Evolutionary conservation across 2,113 vertebrate genomes (phyloP).

Genomic region (Tachysurus vachellii): DNA sequence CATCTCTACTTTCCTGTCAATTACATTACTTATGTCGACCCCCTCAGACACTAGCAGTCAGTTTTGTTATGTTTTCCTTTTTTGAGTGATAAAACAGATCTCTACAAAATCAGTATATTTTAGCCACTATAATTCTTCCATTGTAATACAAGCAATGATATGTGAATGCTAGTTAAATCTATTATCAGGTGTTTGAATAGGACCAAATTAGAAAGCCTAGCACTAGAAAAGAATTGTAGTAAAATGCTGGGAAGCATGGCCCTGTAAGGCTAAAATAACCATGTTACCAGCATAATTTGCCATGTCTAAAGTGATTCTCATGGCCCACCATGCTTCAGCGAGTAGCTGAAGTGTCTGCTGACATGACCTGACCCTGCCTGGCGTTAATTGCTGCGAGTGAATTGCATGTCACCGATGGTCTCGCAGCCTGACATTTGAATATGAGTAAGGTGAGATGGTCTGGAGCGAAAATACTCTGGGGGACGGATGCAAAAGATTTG

Average conservation of each 20-base stretch:
- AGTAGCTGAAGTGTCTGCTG: conserved; percentile 24
- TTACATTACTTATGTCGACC: background rate
- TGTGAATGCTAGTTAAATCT: background rate
- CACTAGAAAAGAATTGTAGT: background rate
- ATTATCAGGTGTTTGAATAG: background rate
- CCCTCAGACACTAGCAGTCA: background rate
- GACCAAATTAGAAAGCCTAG: background rate
- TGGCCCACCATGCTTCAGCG: conserved; percentile 18
- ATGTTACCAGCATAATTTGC: conserved; percentile 27
- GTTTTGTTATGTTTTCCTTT: background rate
- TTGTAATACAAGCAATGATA: background rate
- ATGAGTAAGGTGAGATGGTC: conserved; percentile 39
- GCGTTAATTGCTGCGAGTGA: conserved; percentile 38
- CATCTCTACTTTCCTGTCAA: background rate
- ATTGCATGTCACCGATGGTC: conserved; percentile 45
- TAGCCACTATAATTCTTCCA: background rate
- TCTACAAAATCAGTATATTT: background rate
- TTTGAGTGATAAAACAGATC: background rate
- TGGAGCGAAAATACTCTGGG: conserved; percentile 9
- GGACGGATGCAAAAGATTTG: conserved; percentile 41
- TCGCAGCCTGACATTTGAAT: conserved; percentile 38
- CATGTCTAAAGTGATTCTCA: conserved; percentile 27
- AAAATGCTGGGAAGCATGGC: background rate
- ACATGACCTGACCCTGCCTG: conserved; percentile 26
- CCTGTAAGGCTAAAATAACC: conserved; percentile 15